These are phyloP conservation scores for Leucoptera coffeella DNA, from an alignment of 2,888 invertebrate species.

Conservation along the genomic window DNA sequence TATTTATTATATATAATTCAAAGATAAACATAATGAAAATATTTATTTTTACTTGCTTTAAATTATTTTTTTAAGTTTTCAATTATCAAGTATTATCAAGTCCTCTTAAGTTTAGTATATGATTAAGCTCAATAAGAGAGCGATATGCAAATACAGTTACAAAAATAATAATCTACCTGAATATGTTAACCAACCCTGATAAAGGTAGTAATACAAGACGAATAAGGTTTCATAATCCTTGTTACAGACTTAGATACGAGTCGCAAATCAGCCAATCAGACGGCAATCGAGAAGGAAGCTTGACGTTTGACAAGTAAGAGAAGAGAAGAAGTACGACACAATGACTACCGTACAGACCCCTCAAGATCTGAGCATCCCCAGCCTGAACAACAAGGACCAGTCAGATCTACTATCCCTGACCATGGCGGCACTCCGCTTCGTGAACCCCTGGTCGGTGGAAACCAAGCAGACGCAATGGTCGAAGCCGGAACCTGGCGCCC, in stretches of 20 bases:
- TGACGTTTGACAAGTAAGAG: background rate
- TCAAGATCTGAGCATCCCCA: conserved; percentile 21
- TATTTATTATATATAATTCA: too few species aligned
- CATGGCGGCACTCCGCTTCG: conserved; percentile 40
- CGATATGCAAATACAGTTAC: too few species aligned
- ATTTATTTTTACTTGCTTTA: too few species aligned
- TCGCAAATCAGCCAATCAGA: conserved; percentile 15
- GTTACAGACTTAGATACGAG: conserved; percentile 22
- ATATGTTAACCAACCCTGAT: too few species aligned
- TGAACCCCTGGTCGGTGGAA: conserved; percentile 32
- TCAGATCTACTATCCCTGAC: conserved; percentile 31
- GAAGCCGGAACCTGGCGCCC: conserved; percentile 18
- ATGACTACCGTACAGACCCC: conserved; percentile 37
- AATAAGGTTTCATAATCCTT: conserved; percentile 26
- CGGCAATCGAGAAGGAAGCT: too few species aligned
- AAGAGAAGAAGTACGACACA: conserved; percentile 1
- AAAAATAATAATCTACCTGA: too few species aligned
- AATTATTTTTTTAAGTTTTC: too few species aligned
- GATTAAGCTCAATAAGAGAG: too few species aligned
- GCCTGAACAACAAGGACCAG: conserved; percentile 20
- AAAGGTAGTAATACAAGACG: too few species aligned
- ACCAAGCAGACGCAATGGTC: conserved; percentile 17
- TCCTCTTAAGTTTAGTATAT: too few species aligned
- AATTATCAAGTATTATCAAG: too few species aligned
- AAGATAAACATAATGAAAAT: too few species aligned